Base-by-base conservation (phyloP, 1,140 invertebrate genomes). In the Araneus ventricosus region DNA sequence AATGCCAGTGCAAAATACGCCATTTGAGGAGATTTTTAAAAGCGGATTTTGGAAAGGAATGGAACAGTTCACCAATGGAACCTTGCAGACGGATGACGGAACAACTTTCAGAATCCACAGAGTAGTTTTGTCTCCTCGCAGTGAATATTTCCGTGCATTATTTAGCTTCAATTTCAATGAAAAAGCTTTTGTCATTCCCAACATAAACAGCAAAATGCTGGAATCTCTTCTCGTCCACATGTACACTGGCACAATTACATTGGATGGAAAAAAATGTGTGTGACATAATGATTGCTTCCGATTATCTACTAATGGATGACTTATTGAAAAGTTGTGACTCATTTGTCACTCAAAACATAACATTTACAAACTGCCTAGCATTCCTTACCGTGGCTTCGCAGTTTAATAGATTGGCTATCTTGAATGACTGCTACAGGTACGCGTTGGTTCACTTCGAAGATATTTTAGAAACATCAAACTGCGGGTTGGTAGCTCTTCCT, bases 201-300 rank as follows among this genome's bases (percentile, higher is more conserved):
- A 24, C 10, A 79, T 79, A 20, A 34, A 79, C 30, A 79, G 75
- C 75, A 37, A 34, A 2, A 79, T 24, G 17, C 4, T 79, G 30
- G 75, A 79, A 5, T 22, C 10, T 17, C 37, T 79, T 79, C 75
- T 79, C 30, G 0, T 79, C 14, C 39, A 79, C 75, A 79, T 79
- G n/a, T n/a, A n/a, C n/a, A n/a, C n/a, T n/a, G n/a, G n/a, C n/a
- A n/a, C n/a, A n/a, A n/a, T n/a, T n/a, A 37, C 17, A 34, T 41
- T 4, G 37, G 37, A 37, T 17, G 22, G 4, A 34, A 22, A 41
- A 79, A 22, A 79, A 79, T 41, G 75, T 79, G 30, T 79, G 75
- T 30, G 80, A 52, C 41, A 85, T 30, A 10, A 57, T 85, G 45
- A n/a, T 85, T 10, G 82, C 82, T 24, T 85, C 82, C 20, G 82